Evolutionary conservation across 2,113 vertebrate genomes (phyloP).

Genomic region (Euleptes europaea): DNA sequence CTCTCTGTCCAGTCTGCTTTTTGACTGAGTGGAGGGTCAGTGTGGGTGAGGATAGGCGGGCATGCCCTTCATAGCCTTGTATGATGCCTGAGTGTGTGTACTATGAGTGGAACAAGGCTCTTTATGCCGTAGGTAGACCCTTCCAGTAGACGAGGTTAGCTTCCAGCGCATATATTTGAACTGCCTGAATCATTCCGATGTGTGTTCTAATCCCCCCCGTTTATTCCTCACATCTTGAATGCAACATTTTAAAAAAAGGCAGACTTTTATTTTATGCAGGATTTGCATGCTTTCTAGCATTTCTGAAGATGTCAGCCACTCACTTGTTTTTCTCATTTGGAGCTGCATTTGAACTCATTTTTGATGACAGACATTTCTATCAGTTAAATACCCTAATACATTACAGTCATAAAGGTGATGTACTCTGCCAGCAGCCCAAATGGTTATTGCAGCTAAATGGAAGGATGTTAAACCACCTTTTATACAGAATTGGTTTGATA

Average conservation of each 20-base stretch:
- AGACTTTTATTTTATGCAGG: not conserved
- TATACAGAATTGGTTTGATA: too few relatives aligned
- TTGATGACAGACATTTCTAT: not conserved
- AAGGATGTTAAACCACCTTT: too few relatives aligned
- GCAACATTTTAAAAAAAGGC: not conserved
- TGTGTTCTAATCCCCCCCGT: not conserved
- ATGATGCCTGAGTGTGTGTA: too few relatives aligned
- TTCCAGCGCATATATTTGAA: slow-evolving; percentile 20
- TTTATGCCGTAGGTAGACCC: too few relatives aligned
- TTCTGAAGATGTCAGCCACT: not conserved
- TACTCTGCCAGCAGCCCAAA: too few relatives aligned
- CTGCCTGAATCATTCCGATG: not conserved
- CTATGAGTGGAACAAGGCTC: too few relatives aligned
- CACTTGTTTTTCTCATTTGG: not conserved
- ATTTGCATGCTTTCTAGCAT: not conserved
- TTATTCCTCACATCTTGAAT: not conserved
- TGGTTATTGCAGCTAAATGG: too few relatives aligned
- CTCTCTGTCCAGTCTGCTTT: too few relatives aligned
- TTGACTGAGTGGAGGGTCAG: too few relatives aligned
- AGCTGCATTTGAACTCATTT: not conserved
- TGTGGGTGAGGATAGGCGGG: too few relatives aligned
- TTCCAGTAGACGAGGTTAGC: accelerated
- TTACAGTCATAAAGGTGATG: not conserved
- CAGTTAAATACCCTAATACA: not conserved
- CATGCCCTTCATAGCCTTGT: too few relatives aligned